A percentile compares a stretch with the other conserved stretches of the same genome.
Conservation (phyloP, 2,888 invertebrate genomes). For the Helobdella robusta region DNA sequence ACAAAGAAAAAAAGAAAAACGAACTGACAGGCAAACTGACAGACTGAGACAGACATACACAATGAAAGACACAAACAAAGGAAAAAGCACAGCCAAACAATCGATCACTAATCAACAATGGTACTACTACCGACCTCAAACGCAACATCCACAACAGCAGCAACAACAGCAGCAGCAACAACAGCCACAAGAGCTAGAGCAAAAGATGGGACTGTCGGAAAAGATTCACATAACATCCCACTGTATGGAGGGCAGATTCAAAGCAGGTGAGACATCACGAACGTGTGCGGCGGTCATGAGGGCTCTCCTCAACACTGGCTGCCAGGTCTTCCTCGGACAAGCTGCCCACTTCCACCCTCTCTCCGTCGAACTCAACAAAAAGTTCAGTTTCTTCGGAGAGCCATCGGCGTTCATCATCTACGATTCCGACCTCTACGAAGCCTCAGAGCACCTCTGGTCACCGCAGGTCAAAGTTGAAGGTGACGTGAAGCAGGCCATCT, state of each 20-base stretch:
- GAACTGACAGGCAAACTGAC: too few species aligned
- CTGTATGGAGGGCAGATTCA: constrained; percentile 24
- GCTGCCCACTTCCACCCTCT: constrained; percentile 19
- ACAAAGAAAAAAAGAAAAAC: too few species aligned
- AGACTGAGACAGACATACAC: too few species aligned
- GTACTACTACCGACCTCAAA: too few species aligned
- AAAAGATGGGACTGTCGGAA: neutral
- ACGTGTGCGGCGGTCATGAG: constrained; percentile 18
- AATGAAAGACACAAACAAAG: too few species aligned
- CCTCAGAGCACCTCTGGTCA: constrained; percentile 16
- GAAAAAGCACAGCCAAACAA: too few species aligned
- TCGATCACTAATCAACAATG: too few species aligned
- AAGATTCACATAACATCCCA: constrained; percentile 1
- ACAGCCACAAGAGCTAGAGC: constrained; percentile 1
- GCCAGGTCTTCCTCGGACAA: constrained; percentile 25
- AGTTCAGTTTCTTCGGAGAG: constrained; percentile 16
- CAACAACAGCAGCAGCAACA: neutral
- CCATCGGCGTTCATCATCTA: constrained; percentile 24
- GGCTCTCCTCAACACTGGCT: constrained; percentile 6
- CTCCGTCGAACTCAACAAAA: constrained; percentile 17
- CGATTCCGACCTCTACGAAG: constrained; percentile 16
- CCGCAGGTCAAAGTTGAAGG: constrained; percentile 19
- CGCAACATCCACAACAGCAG: neutral
- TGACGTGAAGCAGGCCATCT: constrained; percentile 5
- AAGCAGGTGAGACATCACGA: constrained; percentile 14